Evolutionary conservation across 1,140 invertebrate species (phyloP).

Genomic region (Diachasmimorpha longicaudata): DNA sequence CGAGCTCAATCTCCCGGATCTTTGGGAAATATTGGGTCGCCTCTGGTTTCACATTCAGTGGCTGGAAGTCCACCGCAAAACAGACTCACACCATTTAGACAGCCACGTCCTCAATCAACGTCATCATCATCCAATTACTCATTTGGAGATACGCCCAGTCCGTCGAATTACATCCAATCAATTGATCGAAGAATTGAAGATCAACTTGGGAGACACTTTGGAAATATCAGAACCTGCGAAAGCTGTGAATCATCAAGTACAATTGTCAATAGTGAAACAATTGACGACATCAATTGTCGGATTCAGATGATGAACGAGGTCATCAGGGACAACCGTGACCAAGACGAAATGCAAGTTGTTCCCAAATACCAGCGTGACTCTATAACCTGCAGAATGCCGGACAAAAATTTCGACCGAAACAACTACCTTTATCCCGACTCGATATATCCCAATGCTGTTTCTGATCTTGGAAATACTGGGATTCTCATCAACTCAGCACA

Average conservation of each 20-base stretch:
- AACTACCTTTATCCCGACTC: neutral
- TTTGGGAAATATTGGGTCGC: conserved; percentile 17
- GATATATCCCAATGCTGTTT: neutral
- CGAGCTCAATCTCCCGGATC: conserved; percentile 36
- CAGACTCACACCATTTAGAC: conserved; percentile 22
- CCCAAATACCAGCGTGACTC: conserved; percentile 12
- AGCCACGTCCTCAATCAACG: conserved; percentile 31
- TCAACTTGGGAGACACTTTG: conserved; percentile 32
- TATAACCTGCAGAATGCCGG: neutral
- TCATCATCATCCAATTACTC: conserved; percentile 47
- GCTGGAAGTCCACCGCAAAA: conserved; percentile 33
- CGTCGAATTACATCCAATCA: conserved; percentile 33
- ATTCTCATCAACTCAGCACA: conserved; percentile 24
- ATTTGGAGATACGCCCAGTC: conserved; percentile 40
- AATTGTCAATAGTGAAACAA: conserved; percentile 33
- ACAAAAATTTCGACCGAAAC: neutral
- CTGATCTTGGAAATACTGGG: conserved; percentile 23
- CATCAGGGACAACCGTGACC: conserved; percentile 26
- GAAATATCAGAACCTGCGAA: conserved; percentile 26
- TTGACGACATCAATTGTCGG: conserved; percentile 33
- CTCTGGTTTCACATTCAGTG: conserved; percentile 25
- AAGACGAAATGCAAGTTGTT: conserved; percentile 30
- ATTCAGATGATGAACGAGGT: conserved; percentile 42
- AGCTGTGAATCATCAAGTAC: conserved; percentile 35
- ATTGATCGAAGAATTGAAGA: conserved; percentile 32